These are phyloP conservation scores for Acridotheres tristis DNA, from an alignment of 2,797 vertebrate species.

Conservation along the genomic window DNA sequence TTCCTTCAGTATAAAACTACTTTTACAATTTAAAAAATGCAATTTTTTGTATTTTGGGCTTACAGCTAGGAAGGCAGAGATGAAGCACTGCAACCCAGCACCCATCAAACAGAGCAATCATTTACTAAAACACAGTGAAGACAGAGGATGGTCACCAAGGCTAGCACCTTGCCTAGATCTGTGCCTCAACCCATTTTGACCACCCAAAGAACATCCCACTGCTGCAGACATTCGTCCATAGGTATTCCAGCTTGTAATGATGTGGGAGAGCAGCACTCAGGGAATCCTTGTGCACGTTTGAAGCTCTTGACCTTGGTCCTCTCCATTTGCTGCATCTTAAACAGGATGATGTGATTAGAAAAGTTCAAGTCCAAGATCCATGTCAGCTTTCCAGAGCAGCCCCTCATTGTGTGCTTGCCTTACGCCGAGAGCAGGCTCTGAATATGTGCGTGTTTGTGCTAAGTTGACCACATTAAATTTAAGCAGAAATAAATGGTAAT, in stretches of 20 bases:
- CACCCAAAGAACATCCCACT: background rate
- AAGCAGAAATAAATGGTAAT: conserved; percentile 29
- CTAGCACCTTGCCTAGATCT: background rate
- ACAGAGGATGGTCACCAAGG: background rate
- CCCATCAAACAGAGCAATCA: background rate
- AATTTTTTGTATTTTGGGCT: background rate
- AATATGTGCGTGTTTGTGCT: background rate
- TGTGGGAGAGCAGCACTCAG: background rate
- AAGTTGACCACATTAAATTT: conserved; percentile 43
- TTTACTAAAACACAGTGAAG: background rate
- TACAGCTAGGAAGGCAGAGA: background rate
- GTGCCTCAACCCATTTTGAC: background rate
- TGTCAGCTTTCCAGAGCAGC: background rate
- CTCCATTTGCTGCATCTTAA: background rate
- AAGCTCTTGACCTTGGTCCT: background rate
- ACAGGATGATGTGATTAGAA: background rate
- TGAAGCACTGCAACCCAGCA: background rate
- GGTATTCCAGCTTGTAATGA: background rate
- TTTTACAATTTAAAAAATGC: background rate
- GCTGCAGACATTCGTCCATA: rapidly evolving
- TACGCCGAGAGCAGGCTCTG: background rate
- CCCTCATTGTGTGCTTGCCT: rapidly evolving
- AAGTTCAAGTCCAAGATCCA: background rate
- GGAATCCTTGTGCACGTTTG: rapidly evolving
- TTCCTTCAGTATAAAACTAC: conserved; percentile 36